phyloP scores from a whole-genome alignment of 1,140 invertebrate genomes.

The Caenorhabditis tropicalis region DNA sequence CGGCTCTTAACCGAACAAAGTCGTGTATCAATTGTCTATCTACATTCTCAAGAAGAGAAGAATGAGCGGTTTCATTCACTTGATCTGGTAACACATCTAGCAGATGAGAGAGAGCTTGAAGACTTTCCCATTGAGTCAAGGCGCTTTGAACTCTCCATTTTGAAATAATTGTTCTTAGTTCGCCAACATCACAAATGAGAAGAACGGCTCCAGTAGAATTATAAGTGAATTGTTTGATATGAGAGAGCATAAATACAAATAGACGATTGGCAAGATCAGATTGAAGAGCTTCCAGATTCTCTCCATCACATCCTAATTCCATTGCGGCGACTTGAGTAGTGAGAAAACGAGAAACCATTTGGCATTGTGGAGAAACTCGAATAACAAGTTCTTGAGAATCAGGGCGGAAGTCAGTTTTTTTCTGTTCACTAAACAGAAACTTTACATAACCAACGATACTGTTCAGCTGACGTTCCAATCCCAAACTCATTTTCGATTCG shows the following conservation, averaged over 20 bases:
- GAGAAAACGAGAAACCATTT: conserved; percentile 64
- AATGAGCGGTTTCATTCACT: conserved; percentile 85
- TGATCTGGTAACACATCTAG: conserved; percentile 94
- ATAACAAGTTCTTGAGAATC: conserved; percentile 76
- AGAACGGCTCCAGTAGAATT: conserved; percentile 95
- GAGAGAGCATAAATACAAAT: conserved; percentile 92
- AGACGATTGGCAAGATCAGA: conserved; percentile 88
- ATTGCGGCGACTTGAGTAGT: conserved; percentile 81
- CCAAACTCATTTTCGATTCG: conserved; percentile 84
- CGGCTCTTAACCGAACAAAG: conserved; percentile 33
- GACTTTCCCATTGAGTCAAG: conserved; percentile 86
- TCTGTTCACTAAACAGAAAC: conserved; percentile 90
- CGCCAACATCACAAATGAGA: conserved; percentile 96
- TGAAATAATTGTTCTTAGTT: conserved; percentile 77
- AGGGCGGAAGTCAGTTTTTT: conserved; percentile 93
- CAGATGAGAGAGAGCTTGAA: conserved; percentile 93
- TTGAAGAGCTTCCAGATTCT: conserved; percentile 86
- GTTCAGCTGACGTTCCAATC: conserved; percentile 89
- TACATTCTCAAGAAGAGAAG: conserved; percentile 23
- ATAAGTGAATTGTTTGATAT: conserved; percentile 80
- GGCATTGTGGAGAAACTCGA: conserved; percentile 69
- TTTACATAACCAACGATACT: conserved; percentile 84
- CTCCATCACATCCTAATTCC: conserved; percentile 86
- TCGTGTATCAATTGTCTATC: conserved; percentile 39
- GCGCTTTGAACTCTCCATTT: conserved; percentile 80